phyloP scores from a whole-genome alignment of 2,797 vertebrate genomes.

The Nyctibius grandis region DNA sequence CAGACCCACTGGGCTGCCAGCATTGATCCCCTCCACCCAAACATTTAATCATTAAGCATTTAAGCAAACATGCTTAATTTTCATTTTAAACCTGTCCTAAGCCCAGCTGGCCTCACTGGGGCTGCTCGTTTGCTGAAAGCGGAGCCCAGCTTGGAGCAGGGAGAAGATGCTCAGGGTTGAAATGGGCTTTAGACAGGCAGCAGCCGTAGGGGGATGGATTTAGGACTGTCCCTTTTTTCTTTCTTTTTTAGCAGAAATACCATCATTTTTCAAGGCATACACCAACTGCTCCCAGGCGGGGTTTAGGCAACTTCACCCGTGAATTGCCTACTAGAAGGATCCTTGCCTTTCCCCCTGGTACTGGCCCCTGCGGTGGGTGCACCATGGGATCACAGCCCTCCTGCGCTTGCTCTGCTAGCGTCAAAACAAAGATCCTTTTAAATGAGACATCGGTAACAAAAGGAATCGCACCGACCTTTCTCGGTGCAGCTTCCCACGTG shows the following conservation, averaged over 20 bases:
- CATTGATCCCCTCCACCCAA: not conserved
- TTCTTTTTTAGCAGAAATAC: not conserved
- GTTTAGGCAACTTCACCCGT: not conserved
- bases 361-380: not conserved
- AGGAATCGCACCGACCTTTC: not conserved
- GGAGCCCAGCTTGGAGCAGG: not conserved
- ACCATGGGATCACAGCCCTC: not conserved
- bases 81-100: not conserved
- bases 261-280: not conserved
- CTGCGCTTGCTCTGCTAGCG: accelerated
- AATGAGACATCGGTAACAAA: not conserved
- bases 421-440: not conserved
- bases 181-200: not conserved
- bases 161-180: not conserved
- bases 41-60: not conserved
- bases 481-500: accelerated
- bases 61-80: not conserved
- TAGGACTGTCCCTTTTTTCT: not conserved
- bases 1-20: not conserved
- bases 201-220: accelerated
- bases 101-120: not conserved
- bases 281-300: not conserved
- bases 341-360: not conserved
- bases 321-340: not conserved
- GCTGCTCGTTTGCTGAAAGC: not conserved